Conservation (phyloP, 2,113 vertebrate species). For the Callocephalon fimbriatum region DNA sequence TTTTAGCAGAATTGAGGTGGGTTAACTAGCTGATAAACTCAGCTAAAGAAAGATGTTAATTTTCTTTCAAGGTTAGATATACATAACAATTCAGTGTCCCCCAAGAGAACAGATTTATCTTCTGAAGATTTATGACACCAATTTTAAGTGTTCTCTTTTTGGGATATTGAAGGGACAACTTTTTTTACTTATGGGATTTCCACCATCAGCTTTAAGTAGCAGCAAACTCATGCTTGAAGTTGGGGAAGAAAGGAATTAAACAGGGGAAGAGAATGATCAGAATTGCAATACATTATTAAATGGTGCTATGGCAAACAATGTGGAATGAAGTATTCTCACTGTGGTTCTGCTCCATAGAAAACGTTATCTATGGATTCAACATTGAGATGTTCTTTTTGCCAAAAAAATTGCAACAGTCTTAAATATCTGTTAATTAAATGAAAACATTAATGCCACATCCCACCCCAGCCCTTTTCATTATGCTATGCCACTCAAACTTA, state of each 20-base stretch:
- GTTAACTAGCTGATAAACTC: slow-evolving; percentile 15
- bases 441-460: neutral
- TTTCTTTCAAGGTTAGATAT: neutral
- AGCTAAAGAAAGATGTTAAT: neutral
- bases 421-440: neutral
- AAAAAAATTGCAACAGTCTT: neutral
- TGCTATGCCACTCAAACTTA: neutral
- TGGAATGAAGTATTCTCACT: neutral
- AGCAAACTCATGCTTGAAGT: neutral
- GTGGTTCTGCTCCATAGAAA: neutral
- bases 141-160: neutral
- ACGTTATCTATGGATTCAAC: neutral
- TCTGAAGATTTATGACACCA: neutral
- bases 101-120: neutral
- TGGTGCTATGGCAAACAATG: neutral
- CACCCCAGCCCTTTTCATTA: neutral
- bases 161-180: neutral
- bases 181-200: neutral
- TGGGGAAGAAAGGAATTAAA: neutral
- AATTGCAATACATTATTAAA: neutral
- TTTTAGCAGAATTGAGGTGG: neutral
- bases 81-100: neutral
- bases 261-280: neutral
- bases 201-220: neutral
- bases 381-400: neutral